These are phyloP conservation scores for Taenaris catops DNA, from an alignment of 2,888 invertebrate genomes.

Conservation along the genomic window DNA sequence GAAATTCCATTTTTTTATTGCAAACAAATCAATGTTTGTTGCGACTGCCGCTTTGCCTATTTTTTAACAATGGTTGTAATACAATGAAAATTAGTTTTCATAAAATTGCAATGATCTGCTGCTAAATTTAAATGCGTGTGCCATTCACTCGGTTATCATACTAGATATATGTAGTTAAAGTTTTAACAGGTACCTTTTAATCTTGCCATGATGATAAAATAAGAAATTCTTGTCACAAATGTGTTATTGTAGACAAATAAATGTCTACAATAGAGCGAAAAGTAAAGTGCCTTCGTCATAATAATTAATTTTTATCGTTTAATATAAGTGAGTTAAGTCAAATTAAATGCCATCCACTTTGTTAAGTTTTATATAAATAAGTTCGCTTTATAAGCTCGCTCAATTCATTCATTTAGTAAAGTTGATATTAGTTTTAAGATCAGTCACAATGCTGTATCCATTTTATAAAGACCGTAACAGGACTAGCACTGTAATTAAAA, in stretches of 20 bases:
- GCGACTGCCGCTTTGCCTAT: no score
- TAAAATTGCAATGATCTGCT: constrained; percentile 39
- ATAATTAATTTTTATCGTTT: constrained; percentile 62
- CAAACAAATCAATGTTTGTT: no score
- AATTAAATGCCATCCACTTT: constrained; percentile 79
- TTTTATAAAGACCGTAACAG: constrained; percentile 21
- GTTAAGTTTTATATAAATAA: constrained; percentile 76
- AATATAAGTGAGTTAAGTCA: constrained; percentile 77
- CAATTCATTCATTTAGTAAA: constrained; percentile 72
- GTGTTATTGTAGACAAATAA: constrained; percentile 48
- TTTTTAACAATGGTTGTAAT: constrained; percentile 28
- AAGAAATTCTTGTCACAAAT: constrained; percentile 75
- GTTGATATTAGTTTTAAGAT: constrained; percentile 59
- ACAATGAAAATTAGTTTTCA: constrained; percentile 41
- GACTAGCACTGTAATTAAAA: constrained; percentile 11
- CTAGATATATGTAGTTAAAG: constrained; percentile 61
- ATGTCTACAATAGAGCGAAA: constrained; percentile 54
- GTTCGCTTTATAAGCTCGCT: constrained; percentile 74
- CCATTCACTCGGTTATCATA: constrained; percentile 75
- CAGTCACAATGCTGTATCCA: constrained; percentile 44
- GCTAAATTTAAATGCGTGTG: constrained; percentile 65
- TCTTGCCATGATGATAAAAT: constrained; percentile 79
- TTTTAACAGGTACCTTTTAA: constrained; percentile 78
- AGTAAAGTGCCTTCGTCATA: constrained; percentile 72
- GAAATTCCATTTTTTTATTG: no score